Evolutionary conservation across 2,113 vertebrate species (phyloP), one percentile per base, ranked within the genome.

Genomic region (Colius striatus): DNA sequence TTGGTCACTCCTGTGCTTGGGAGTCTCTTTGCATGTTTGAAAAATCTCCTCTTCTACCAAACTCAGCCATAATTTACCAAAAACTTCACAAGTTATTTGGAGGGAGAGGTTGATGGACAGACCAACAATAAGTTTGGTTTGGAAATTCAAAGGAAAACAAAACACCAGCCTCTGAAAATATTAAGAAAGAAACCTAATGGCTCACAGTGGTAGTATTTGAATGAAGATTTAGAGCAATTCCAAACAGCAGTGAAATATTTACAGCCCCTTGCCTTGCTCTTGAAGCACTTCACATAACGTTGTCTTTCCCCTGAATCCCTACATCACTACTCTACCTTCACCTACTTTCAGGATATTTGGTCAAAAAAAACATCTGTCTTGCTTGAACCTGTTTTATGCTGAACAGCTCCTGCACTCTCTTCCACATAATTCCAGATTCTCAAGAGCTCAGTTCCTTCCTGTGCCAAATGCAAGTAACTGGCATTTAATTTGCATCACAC

Each of bases 381-480:
- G 11, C 19, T 51, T 68, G 16, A 19, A 57, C 26, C 26, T 57
- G 23, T 23, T 54, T 84, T 85, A 47, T 1, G 2, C 5, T 76
- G 57, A 43, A 41, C 15, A 53, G 10, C 15, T 36, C 29, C 81
- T 76, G 25, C 7, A 15, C 36, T 43, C 18, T 62, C n/a, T 60
- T 25, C 3, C 32, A 51, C 1, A 1, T 60, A 54, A 41, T 43
- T 60, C 13, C 34, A 71, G n/a, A 50, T 57, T 67, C 30, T 67
- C n/a, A 72, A 29, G 9, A 58, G 9, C 11, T 7, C 12, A 32
- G 4, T 48, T 75, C 25, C 29, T 65, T 17, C 45, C 26, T 0
- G 0, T 32, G 17, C 9, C 21, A 21, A 1, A 2, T 65, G n/a
- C 43, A 51, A 48, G 10, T 21, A 54, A 43, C 2, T 29, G 38